Evolutionary conservation across 1,140 invertebrate genomes (phyloP).

Genomic region (Diorhabda carinulata): DNA sequence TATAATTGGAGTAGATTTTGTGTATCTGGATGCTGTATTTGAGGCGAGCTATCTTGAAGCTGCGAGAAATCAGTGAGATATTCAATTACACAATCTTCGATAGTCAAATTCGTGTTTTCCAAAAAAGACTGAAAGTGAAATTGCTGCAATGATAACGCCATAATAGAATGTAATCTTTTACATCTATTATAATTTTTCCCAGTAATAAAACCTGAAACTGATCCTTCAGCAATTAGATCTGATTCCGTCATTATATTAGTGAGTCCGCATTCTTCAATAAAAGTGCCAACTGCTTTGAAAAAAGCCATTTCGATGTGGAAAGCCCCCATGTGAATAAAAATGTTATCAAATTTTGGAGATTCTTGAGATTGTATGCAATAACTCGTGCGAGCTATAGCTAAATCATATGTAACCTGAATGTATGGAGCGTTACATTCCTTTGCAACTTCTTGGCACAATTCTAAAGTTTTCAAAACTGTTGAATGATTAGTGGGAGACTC

Average conservation of each 20-base stretch:
- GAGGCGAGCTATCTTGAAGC: slow-evolving; percentile 3
- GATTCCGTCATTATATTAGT: too few relatives aligned
- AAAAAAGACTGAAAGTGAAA: too few relatives aligned
- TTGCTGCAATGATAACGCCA: too few relatives aligned
- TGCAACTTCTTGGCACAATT: slow-evolving; percentile 18
- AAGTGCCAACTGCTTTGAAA: slow-evolving; percentile 30
- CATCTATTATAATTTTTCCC: too few relatives aligned
- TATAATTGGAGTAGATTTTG: slow-evolving; percentile 7
- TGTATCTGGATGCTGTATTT: slow-evolving; percentile 12
- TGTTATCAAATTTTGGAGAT: slow-evolving; percentile 28
- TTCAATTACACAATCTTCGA: too few relatives aligned
- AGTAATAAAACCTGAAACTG: too few relatives aligned
- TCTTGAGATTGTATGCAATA: background rate
- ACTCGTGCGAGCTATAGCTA: slow-evolving; percentile 22
- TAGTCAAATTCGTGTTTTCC: too few relatives aligned
- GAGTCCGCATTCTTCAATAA: slow-evolving; percentile 44
- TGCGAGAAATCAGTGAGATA: background rate
- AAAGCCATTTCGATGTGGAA: slow-evolving; percentile 45
- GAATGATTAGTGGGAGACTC: slow-evolving; percentile 15
- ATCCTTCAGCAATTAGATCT: background rate
- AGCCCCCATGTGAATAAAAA: slow-evolving; percentile 45
- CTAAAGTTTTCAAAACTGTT: slow-evolving; percentile 32
- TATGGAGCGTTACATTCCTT: slow-evolving; percentile 18
- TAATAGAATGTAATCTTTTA: too few relatives aligned
- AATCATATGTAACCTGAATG: slow-evolving; percentile 21